Base-by-base conservation (phyloP, 2,797 vertebrate genomes). In the Gymnodraco acuticeps region DNA sequence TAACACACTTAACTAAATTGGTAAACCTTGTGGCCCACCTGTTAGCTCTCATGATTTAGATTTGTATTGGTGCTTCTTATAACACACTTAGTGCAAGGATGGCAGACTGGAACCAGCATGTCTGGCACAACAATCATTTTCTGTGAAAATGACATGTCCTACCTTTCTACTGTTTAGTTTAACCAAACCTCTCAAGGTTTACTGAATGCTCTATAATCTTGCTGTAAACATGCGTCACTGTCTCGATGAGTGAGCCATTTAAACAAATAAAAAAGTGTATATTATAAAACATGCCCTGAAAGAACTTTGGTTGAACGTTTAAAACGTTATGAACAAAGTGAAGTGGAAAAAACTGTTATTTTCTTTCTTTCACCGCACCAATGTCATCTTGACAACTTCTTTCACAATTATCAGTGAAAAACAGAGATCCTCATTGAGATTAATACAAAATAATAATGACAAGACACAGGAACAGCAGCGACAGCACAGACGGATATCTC, bases 401-500 rank as follows among this genome's bases (percentile, higher is more conserved):
- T 56, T 52, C 48, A 45, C 33, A 72, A 43, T 67, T 41, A 64
- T 61, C 31, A 38, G 17, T 58, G 13, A 64, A 70, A 61, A 61
- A 62, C 70, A 71, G 54, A 78, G 70, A 80, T 73, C 72, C 31
- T 78, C 19, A 45, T 45, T 56, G 67, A 83, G 78, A 88, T 85
- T n/a, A 75, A 83, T 27, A 27, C 4, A 27, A 27, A 27, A 27
- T 27, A 27, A 27, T 27, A 27, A 27, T 27, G 65, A 81, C 59
- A 15, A 75, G 73, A 56, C 19, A 5, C 43, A 60, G 66, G 75
- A 79, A 79, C 19, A 1, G 76, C 81, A 60, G 73, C 12, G 46
- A 53, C 79, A 78, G 81, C 73, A 55, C 45, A 61, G 51, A 73
- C 46, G 2, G 20, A 13, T 77, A 77, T 85, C 79, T 82, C 19